phyloP scores from a whole-genome alignment of 2,888 invertebrate species.

The Hypena proboscidalis region DNA sequence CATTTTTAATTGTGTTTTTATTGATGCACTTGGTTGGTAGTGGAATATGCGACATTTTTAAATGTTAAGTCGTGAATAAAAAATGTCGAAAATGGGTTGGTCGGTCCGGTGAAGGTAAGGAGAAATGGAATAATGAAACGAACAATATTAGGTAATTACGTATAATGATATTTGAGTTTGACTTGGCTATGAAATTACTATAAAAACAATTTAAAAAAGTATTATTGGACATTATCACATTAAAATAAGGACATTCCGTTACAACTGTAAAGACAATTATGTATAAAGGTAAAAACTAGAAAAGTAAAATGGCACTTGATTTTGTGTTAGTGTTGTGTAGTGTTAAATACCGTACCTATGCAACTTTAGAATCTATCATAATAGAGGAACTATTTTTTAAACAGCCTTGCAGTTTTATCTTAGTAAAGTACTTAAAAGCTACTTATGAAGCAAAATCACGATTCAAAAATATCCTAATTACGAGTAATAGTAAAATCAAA shows the following conservation, averaged over 20 bases:
- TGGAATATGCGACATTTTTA: too few relatives aligned
- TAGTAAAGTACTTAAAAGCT: constrained; percentile 1
- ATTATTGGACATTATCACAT: too few relatives aligned
- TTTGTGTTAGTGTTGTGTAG: too few relatives aligned
- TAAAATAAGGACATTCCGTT: constrained; percentile 3
- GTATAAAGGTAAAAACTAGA: constrained; percentile 6
- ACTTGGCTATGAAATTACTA: background rate
- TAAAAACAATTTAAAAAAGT: too few relatives aligned
- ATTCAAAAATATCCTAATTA: constrained; percentile 5
- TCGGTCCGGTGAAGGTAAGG: background rate
- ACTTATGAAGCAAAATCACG: constrained; percentile 6
- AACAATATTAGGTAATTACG: too few relatives aligned
- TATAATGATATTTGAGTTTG: constrained; percentile 1
- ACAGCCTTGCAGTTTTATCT: too few relatives aligned
- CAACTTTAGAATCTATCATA: background rate
- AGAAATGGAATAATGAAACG: background rate
- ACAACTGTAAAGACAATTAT: background rate
- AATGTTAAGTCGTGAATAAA: too few relatives aligned
- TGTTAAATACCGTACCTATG: constrained; percentile 4
- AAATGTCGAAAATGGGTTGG: constrained; percentile 5
- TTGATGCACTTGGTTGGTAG: constrained; percentile 3
- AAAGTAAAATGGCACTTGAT: constrained; percentile 6
- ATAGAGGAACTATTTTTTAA: too few relatives aligned
- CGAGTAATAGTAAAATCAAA: constrained; percentile 6
- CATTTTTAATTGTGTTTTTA: constrained; percentile 1